phyloP scores from a whole-genome alignment of 2,888 invertebrate species.

The Drosophila vallismaia region DNA sequence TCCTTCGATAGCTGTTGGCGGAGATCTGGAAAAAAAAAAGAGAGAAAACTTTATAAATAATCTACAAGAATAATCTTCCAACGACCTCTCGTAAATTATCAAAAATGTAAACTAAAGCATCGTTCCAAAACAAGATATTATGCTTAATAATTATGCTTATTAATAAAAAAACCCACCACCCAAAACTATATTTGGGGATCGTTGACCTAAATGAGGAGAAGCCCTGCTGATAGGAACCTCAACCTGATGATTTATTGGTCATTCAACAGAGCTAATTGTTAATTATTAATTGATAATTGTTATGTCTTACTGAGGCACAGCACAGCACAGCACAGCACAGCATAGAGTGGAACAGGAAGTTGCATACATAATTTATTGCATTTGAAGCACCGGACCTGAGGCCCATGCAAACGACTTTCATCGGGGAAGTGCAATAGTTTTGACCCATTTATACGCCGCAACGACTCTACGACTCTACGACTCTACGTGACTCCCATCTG shows the following conservation, averaged over 20 bases:
- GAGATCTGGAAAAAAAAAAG: slow-evolving; percentile 23
- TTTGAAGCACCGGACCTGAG: slow-evolving; percentile 40
- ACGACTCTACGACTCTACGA: neutral
- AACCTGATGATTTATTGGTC: slow-evolving; percentile 58
- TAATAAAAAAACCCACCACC: slow-evolving; percentile 60
- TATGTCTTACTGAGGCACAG: slow-evolving; percentile 47
- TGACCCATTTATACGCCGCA: slow-evolving; percentile 59
- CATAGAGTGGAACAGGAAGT: slow-evolving; percentile 57
- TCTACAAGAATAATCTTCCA: slow-evolving; percentile 27
- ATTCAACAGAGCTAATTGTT: slow-evolving; percentile 63
- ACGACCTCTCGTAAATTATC: slow-evolving; percentile 56
- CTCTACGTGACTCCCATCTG: slow-evolving; percentile 27
- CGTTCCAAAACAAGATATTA: slow-evolving; percentile 66
- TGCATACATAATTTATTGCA: slow-evolving; percentile 42
- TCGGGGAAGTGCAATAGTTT: slow-evolving; percentile 54
- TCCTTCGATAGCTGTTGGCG: neutral
- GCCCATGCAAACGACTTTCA: slow-evolving; percentile 56
- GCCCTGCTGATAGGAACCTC: slow-evolving; percentile 52
- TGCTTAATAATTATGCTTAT: slow-evolving; percentile 73
- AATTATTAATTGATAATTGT: slow-evolving; percentile 71
- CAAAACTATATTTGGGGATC: slow-evolving; percentile 22
- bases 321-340: neutral
- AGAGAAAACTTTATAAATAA: slow-evolving; percentile 21
- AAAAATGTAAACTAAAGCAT: slow-evolving; percentile 54
- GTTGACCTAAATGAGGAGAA: slow-evolving; percentile 60